Evolutionary conservation across 2,113 vertebrate genomes (phyloP), one percentile per base, ranked within the genome.

Genomic region (Cynopterus brachyotis): DNA sequence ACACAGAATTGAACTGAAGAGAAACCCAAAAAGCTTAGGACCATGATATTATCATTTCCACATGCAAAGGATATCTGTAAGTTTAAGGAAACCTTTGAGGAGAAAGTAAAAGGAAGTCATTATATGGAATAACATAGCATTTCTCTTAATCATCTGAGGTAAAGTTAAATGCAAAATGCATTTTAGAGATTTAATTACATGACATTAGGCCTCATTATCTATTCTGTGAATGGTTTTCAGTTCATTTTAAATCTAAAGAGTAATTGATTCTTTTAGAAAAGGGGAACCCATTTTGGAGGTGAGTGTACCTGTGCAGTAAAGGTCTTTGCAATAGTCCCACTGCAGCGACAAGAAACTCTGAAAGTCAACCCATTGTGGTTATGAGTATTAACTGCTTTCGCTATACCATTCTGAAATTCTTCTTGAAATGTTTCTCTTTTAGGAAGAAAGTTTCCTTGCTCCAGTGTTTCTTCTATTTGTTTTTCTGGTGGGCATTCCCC

Each of bases 301-400:
- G 37, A 40, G 75, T 30, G 9, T 96, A 99, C 99, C 99, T 99
- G 99, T 11, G 99, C 55, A 35, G 96, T 97, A 81, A 99, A 97
- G 66, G 88, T 93, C 97, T 97, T 99, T 69, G 99, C 98, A 85
- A 99, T n/a, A 0, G 97, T 95, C 91, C 99, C 99, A 62, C 98
- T 99, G 89, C 99, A 99, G 80, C 99, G 99, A 97, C 99, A 99
- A 67, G 98, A 99, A 70, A 99, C 99, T 97, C 99, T 98, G 96
- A 99, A 99, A 47, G 96, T 98, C 86, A 98, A 76, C 66, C 62
- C 20, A 0, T 53, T 6, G 35, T 91, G 81, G 67, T n/a, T 9
- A 37, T 64, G 82, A 2, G 8, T 12, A 0, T 0, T 60, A 73
- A 2, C 0, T 30, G 79, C 59, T 37, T 96, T 30, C 3, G 85